A percentile compares a stretch with the other conserved stretches of the same genome.
phyloP scores from a whole-genome alignment of 2,113 vertebrate species.

The Todiramphus chloris region DNA sequence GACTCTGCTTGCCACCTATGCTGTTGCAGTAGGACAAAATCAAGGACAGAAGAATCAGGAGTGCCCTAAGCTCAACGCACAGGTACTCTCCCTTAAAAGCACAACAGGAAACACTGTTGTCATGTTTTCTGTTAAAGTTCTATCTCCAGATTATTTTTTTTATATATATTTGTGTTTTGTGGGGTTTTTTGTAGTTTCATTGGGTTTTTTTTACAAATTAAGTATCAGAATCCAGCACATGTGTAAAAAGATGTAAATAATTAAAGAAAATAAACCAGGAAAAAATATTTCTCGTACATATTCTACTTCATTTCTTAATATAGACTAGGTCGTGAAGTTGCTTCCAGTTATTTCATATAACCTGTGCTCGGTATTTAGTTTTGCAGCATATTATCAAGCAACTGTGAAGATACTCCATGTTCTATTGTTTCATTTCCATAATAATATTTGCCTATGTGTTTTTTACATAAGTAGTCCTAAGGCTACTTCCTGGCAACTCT shows the following conservation, averaged over 20 bases:
- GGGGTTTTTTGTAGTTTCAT: not conserved
- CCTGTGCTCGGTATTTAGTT: not conserved
- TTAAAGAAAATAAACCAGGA: not conserved
- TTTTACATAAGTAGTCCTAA: not conserved
- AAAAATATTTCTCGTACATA: not conserved
- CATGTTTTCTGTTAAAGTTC: not conserved
- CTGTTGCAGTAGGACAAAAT: conserved; percentile 66
- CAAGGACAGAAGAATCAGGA: conserved; percentile 70
- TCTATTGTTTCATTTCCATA: not conserved
- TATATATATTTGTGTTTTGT: not conserved
- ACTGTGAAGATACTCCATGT: not conserved
- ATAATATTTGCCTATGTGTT: not conserved
- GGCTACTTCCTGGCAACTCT: not conserved
- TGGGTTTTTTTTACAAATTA: not conserved
- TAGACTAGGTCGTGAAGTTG: not conserved
- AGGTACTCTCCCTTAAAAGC: conserved; percentile 65
- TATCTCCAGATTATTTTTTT: not conserved
- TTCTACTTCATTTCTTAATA: not conserved
- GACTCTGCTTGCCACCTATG: conserved; percentile 59
- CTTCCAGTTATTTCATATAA: not conserved
- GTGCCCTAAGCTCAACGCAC: conserved; percentile 60
- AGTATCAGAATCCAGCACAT: not conserved
- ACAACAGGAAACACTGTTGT: not conserved
- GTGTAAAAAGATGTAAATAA: not conserved
- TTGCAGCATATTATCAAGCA: not conserved